phyloP scores from a whole-genome alignment of 2,888 invertebrate genomes.

The Nomada goodeniana region DNA sequence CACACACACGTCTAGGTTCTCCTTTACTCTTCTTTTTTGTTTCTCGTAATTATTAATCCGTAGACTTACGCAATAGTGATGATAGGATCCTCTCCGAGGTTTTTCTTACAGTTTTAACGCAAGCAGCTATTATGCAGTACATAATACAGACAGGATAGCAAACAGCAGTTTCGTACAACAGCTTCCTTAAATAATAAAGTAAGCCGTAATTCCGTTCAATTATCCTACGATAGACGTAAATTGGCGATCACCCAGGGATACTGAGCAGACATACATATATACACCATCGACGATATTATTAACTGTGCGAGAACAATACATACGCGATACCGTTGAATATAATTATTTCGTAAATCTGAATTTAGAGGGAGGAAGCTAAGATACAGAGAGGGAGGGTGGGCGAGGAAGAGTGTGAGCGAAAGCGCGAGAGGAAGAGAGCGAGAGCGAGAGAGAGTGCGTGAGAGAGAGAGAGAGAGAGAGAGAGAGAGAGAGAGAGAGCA shows the following conservation, averaged over 20 bases:
- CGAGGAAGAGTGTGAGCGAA: conserved; percentile 8
- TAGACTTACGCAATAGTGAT: conserved; percentile 65
- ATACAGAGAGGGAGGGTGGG: conserved; percentile 15
- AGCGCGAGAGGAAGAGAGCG: conserved; percentile 8
- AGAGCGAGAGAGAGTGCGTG: conserved; percentile 7
- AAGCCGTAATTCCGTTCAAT: conserved; percentile 73
- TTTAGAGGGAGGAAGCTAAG: conserved; percentile 9
- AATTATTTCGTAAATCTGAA: conserved; percentile 56
- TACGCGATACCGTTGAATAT: conserved; percentile 62
- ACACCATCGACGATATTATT: conserved; percentile 50
- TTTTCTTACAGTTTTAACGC: conserved; percentile 22
- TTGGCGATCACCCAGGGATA: conserved; percentile 60
- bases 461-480: conserved; percentile 20
- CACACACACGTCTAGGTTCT: conserved; percentile 39
- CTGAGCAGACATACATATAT: conserved; percentile 61
- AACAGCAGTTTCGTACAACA: conserved; percentile 73
- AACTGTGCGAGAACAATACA: conserved; percentile 48
- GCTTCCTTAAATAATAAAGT: conserved; percentile 75
- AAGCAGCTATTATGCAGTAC: conserved; percentile 43
- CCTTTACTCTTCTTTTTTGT: conserved; percentile 10
- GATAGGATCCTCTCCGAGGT: conserved; percentile 43
- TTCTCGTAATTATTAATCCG: conserved; percentile 57
- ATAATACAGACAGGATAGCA: conserved; percentile 38
- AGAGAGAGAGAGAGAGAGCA: conserved; percentile 7
- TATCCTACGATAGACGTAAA: conserved; percentile 61